Evolutionary conservation across 1,140 invertebrate genomes (phyloP).

Genomic region (Eurosta solidaginis): DNA sequence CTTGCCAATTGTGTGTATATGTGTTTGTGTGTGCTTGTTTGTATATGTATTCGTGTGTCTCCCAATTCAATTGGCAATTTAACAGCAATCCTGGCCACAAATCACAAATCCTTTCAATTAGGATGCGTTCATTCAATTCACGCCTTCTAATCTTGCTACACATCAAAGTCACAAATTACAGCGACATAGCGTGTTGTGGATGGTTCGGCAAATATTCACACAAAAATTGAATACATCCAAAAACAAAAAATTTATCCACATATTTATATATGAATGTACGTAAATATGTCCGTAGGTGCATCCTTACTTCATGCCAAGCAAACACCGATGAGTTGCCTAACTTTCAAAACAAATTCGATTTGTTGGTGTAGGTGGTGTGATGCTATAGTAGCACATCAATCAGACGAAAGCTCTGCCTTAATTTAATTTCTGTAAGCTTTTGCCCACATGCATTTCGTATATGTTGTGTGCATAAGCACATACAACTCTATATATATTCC

Average conservation of each 20-base stretch:
- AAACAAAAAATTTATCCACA: background rate
- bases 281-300: background rate
- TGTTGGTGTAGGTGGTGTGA: background rate
- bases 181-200: background rate
- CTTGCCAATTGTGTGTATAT: background rate
- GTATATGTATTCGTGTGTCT: background rate
- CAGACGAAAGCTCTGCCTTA: slow-evolving; percentile 8
- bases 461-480: background rate
- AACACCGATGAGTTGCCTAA: slow-evolving; percentile 1
- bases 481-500: too few relatives aligned
- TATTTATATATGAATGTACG: background rate
- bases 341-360: background rate
- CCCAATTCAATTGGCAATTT: slow-evolving; percentile 19
- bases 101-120: slow-evolving; percentile 27
- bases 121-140: slow-evolving; percentile 27
- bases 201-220: background rate
- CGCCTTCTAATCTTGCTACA: slow-evolving; percentile 16
- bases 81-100: slow-evolving; percentile 23
- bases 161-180: slow-evolving; percentile 26
- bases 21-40: background rate
- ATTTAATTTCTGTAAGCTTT: slow-evolving; percentile 12
- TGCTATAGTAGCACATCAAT: background rate
- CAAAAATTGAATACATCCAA: background rate
- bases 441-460: background rate
- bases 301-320: background rate